phyloP scores from a whole-genome alignment of 2,113 vertebrate genomes.

The Scartelaos histophorus region DNA sequence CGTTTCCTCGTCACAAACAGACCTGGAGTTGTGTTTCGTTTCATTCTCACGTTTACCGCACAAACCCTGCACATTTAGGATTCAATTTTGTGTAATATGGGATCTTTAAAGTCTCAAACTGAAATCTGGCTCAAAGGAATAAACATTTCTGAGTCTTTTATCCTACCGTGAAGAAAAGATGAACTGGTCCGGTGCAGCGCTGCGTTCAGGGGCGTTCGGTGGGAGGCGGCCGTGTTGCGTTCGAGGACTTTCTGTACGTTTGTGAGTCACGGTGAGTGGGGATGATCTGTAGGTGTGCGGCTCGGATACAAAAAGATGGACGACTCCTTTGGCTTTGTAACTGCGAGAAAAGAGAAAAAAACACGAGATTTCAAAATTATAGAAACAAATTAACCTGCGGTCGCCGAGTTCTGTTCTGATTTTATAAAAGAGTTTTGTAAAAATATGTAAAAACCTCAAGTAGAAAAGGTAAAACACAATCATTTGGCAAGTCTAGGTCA shows the following conservation, averaged over 20 bases:
- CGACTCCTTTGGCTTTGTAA: conserved; percentile 22
- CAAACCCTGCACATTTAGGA: no score
- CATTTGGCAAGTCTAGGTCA: no score
- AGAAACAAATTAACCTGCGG: conserved; percentile 5
- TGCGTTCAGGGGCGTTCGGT: not conserved
- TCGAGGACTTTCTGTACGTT: conserved; percentile 46
- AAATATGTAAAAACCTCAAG: no score
- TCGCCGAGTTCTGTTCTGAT: not conserved
- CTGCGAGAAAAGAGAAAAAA: conserved; percentile 4
- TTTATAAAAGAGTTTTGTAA: not conserved
- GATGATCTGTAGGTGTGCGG: conserved; percentile 65
- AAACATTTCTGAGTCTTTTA: no score
- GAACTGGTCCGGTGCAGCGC: not conserved
- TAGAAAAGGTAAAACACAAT: no score
- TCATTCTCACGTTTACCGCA: no score
- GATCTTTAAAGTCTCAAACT: no score
- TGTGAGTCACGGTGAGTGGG: conserved; percentile 68
- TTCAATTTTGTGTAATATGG: no score
- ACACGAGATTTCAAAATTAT: conserved; percentile 24
- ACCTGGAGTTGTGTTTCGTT: no score
- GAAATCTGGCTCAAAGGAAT: no score
- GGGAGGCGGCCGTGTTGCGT: conserved; percentile 57
- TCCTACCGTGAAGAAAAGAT: no score
- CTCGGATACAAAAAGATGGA: conserved; percentile 20
- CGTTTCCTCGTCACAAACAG: no score